Conservation (phyloP, 2,888 invertebrate species). For the Anorthoa munda region DNA sequence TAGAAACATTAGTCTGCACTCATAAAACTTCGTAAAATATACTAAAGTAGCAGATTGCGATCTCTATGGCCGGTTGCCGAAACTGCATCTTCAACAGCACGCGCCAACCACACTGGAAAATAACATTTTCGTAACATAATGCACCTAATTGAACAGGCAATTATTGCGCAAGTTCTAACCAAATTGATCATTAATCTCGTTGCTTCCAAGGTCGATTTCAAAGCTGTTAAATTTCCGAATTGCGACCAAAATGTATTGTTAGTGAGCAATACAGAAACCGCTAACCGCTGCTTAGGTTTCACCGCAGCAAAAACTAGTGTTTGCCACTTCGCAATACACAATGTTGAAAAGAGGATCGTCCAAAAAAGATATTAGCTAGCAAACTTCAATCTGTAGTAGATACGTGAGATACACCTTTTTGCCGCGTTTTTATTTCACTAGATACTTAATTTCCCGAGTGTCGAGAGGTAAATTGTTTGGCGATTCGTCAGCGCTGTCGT, state of each 20-base stretch:
- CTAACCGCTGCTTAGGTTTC: conserved; percentile 67
- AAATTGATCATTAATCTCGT: conserved; percentile 70
- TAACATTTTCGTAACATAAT: conserved; percentile 62
- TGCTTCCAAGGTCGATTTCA: conserved; percentile 75
- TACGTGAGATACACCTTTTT: conserved; percentile 62
- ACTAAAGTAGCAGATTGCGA: conserved; percentile 25
- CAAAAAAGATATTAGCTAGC: conserved; percentile 57
- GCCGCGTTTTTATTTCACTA: conserved; percentile 40
- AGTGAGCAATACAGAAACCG: conserved; percentile 63
- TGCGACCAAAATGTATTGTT: conserved; percentile 64
- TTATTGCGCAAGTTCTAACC: conserved; percentile 67
- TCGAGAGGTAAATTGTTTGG: conserved; percentile 36
- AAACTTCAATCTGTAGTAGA: conserved; percentile 61
- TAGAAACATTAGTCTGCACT: not conserved
- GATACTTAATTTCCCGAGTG: conserved; percentile 39
- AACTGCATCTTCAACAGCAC: conserved; percentile 46
- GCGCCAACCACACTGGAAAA: conserved; percentile 54
- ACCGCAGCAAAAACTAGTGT: conserved; percentile 69
- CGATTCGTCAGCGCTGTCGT: conserved; percentile 48
- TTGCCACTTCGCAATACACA: conserved; percentile 49
- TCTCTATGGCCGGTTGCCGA: conserved; percentile 19
- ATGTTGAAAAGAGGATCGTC: conserved; percentile 62
- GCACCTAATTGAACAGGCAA: conserved; percentile 61
- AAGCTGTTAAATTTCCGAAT: conserved; percentile 65
- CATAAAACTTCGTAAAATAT: conserved; percentile 16